These are phyloP conservation scores for Novumbra hubbsi DNA, from an alignment of 2,797 vertebrate genomes.

Conservation along the genomic window DNA sequence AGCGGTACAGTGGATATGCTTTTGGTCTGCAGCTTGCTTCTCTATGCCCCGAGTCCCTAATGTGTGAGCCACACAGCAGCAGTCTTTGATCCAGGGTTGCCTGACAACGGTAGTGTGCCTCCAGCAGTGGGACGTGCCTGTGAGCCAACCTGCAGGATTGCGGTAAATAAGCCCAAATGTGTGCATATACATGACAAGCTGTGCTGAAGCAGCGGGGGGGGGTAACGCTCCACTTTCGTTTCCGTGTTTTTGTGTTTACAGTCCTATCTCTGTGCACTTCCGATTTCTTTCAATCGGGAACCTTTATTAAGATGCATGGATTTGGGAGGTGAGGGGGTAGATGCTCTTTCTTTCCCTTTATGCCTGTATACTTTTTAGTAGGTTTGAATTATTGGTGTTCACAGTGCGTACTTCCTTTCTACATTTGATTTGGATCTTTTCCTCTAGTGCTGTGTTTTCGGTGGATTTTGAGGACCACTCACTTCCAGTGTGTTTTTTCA, in stretches of 20 bases:
- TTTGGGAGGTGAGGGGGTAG: not conserved
- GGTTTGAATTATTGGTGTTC: not conserved
- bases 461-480: not conserved
- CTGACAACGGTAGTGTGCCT: constrained; percentile 64
- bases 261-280: not conserved
- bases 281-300: not conserved
- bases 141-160: constrained; percentile 57
- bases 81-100: constrained; percentile 62
- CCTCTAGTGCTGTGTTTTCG: not conserved
- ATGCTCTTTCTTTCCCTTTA: constrained; percentile 31
- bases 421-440: not conserved
- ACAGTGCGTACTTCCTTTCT: not conserved
- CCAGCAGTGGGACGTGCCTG: constrained; percentile 69
- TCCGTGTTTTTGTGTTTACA: not conserved
- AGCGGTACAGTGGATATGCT: constrained; percentile 32
- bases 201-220: constrained; percentile 49
- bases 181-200: constrained; percentile 63
- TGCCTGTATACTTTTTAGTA: not conserved
- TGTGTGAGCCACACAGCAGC: constrained; percentile 31
- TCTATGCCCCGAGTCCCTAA: constrained; percentile 31
- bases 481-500: not conserved
- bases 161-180: constrained; percentile 69
- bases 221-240: constrained; percentile 18
- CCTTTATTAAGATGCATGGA: constrained; percentile 26
- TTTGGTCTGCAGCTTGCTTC: constrained; percentile 23